These are phyloP conservation scores for Caenorhabditis brenneri DNA, from an alignment of 1,140 invertebrate species.

Conservation along the genomic window DNA sequence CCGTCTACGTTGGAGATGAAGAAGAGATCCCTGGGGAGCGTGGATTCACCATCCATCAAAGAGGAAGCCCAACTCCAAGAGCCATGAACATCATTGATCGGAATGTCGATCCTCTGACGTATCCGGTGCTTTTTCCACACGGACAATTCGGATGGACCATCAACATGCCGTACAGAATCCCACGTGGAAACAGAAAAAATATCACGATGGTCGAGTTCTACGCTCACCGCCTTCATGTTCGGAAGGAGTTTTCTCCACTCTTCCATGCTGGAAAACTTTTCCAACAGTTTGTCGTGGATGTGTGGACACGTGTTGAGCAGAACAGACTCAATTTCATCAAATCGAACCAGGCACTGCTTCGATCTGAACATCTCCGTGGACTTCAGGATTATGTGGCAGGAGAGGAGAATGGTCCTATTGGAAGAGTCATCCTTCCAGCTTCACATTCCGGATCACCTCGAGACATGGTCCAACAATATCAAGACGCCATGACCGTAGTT, in stretches of 20 bases:
- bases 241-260: constrained; percentile 45
- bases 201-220: no score
- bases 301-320: constrained; percentile 44
- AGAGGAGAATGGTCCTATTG: not conserved
- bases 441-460: constrained; percentile 41
- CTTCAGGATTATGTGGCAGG: constrained; percentile 35
- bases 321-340: constrained; percentile 40
- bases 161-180: no score
- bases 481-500: no score
- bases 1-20: no score
- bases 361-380: constrained; percentile 23
- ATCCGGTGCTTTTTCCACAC: constrained; percentile 40
- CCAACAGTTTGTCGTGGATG: constrained; percentile 53
- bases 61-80: no score
- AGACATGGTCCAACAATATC: no score
- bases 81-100: no score
- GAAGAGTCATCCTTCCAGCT: constrained; percentile 49
- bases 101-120: constrained; percentile 1
- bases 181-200: no score
- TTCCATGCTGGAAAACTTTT: constrained; percentile 43
- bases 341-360: no score
- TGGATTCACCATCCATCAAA: no score
- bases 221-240: not conserved
- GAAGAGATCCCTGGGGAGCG: no score
- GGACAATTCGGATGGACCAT: constrained; percentile 47